These are phyloP conservation scores for Himalopsyche phryganea DNA, from an alignment of 1,140 invertebrate genomes.

Conservation along the genomic window DNA sequence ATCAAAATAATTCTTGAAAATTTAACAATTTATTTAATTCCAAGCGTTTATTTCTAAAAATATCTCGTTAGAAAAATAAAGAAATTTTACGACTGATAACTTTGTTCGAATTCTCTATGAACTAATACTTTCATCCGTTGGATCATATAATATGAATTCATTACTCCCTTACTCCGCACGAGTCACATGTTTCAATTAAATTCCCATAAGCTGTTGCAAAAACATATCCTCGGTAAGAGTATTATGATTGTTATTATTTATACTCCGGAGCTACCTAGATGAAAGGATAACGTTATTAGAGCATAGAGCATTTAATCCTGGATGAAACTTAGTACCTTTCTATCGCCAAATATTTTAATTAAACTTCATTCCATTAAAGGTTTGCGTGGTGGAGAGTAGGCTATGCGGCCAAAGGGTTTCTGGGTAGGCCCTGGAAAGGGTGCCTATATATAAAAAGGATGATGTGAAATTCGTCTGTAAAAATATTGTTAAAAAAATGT, in stretches of 20 bases:
- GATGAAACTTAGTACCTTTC: constrained; percentile 7
- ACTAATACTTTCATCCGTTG: no score
- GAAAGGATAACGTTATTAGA: constrained; percentile 18
- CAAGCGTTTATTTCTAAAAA: no score
- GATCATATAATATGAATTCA: no score
- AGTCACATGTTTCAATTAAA: constrained; percentile 17
- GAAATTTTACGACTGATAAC: no score
- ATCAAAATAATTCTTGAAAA: no score
- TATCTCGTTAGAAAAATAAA: no score
- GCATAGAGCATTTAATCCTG: constrained; percentile 12
- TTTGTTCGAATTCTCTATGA: no score
- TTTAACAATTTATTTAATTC: no score
- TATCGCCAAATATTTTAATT: constrained; percentile 27
- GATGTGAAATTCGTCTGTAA: no score
- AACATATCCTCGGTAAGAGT: constrained; percentile 8
- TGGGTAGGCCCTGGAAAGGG: background rate
- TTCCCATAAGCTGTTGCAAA: constrained; percentile 5
- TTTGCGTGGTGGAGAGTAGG: background rate
- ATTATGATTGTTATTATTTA: constrained; percentile 17
- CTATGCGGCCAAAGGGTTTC: background rate
- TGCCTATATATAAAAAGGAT: no score
- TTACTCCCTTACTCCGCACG: no score
- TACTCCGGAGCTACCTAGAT: constrained; percentile 9
- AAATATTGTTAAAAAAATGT: no score
- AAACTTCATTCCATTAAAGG: constrained; percentile 24